Evolutionary conservation across 2,113 vertebrate genomes (phyloP).

Genomic region (Vulpes vulpes): DNA sequence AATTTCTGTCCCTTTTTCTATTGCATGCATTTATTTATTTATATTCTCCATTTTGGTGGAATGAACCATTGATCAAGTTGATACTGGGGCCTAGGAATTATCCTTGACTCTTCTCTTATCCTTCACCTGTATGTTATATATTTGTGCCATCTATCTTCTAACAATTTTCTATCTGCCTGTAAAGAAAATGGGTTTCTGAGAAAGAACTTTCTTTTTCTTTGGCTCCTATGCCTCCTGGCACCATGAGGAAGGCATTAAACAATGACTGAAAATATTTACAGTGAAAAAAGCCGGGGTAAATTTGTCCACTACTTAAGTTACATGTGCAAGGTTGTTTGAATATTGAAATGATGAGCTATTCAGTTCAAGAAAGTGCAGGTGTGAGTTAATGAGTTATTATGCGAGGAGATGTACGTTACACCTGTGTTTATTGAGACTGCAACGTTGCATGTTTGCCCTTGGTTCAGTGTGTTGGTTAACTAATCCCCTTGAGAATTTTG

Average conservation of each 20-base stretch:
- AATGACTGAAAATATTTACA: not conserved
- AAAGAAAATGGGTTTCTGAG: not conserved
- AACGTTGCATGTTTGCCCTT: not conserved
- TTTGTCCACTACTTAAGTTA: conserved; percentile 14
- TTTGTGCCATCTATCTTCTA: not conserved
- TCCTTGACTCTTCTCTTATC: not conserved
- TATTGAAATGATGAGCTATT: conserved; percentile 36
- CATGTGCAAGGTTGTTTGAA: conserved; percentile 28
- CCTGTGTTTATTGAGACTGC: not conserved
- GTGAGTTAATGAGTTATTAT: conserved; percentile 43
- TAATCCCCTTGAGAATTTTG: conserved; percentile 23
- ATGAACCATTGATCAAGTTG: not conserved
- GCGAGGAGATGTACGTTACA: not conserved
- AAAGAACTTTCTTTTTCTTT: not conserved
- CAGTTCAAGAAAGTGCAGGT: conserved; percentile 64
- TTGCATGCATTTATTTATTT: not conserved
- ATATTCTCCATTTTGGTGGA: not conserved
- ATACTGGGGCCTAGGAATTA: not conserved
- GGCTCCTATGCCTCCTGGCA: not conserved
- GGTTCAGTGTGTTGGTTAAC: conserved; percentile 38
- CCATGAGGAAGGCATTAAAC: not conserved
- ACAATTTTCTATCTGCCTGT: not conserved
- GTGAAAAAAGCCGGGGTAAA: conserved; percentile 7
- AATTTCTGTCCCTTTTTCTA: not conserved
- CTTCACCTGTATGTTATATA: not conserved